Evolutionary conservation across 1,140 invertebrate genomes (phyloP), one percentile per base, ranked within the genome.

Genomic region (Micrasema longulum): DNA sequence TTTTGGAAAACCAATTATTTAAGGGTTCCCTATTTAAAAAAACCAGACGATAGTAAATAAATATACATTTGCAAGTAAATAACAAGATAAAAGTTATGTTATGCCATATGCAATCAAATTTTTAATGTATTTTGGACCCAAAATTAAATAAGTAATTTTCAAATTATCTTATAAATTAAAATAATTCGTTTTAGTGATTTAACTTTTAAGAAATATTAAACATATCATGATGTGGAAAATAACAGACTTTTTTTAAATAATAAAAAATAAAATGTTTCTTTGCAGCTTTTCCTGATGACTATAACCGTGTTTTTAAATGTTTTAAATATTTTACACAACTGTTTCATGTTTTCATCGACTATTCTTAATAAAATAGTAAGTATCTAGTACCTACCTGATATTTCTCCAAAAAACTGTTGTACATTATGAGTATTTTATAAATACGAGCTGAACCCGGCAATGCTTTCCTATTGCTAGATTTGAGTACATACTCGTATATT

Each of bases 261-360:
- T 55, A 12, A 55, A 55, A n/a, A 26, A 23, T 31, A 55, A 55
- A 31, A 23, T 55, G 31, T 55, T 26, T 22, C 16, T 0, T 53
- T 55, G 23, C 23, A 55, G 52, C 12, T 55, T 31, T 55, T 55
- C 23, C 12, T 55, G 22, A 1, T 55, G 22, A 14, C 26, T n/a
- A 31, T 18, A 5, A 35, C 35, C 12, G 26, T 18, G n/a, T 55
- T 55, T 55, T 16, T 55, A 11, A 26, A 55, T 16, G 14, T 35
- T 1, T 12, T 55, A 14, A 26, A 26, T 6, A 36, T 4, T 31
- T 55, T 55, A 1, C 0, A 55, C n/a, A 11, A 55, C 12, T 55
- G 18, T 55, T 35, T 35, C 7, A 14, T 18, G 26, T 9, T 55
- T 31, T 26, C 12, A 55, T 35, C 2, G n/a, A 6, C 10, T 14